Evolutionary conservation across 2,797 vertebrate genomes (phyloP).

Genomic region (Microhierax caerulescens): DNA sequence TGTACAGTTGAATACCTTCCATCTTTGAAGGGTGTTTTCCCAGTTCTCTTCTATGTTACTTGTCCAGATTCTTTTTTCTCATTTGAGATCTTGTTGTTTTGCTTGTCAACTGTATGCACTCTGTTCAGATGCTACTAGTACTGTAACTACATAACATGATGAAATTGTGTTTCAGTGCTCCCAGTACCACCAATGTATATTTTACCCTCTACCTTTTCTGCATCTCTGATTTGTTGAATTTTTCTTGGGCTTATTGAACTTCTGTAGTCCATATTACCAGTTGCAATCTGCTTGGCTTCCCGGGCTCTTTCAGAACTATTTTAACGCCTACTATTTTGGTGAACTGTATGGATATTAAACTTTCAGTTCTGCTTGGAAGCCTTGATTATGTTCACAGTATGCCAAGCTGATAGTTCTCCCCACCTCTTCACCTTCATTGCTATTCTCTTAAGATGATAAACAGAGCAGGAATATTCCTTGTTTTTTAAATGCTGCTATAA

Average conservation of each 20-base stretch:
- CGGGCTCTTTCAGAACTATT: not conserved
- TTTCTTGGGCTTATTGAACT: not conserved
- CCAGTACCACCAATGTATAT: not conserved
- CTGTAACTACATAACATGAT: not conserved
- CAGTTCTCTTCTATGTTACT: not conserved
- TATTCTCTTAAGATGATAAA: not conserved
- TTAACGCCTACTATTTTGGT: not conserved
- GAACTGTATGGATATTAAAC: not conserved
- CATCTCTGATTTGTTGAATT: not conserved
- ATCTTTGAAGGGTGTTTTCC: not conserved
- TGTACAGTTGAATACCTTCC: not conserved
- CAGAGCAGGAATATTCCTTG: not conserved
- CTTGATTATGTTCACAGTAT: not conserved
- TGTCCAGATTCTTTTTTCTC: not conserved
- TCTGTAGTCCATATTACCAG: not conserved
- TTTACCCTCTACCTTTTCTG: not conserved
- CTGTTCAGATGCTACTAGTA: not conserved
- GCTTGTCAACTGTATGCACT: not conserved
- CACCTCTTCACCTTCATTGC: not conserved
- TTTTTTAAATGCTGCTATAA: not conserved
- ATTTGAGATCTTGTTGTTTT: not conserved
- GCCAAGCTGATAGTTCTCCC: not conserved
- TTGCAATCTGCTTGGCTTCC: conserved; percentile 24
- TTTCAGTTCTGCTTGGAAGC: conserved; percentile 1
- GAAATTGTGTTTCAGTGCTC: not conserved